Evolutionary conservation across 2,113 vertebrate genomes (phyloP).

Genomic region (Hiodon alosoides): DNA sequence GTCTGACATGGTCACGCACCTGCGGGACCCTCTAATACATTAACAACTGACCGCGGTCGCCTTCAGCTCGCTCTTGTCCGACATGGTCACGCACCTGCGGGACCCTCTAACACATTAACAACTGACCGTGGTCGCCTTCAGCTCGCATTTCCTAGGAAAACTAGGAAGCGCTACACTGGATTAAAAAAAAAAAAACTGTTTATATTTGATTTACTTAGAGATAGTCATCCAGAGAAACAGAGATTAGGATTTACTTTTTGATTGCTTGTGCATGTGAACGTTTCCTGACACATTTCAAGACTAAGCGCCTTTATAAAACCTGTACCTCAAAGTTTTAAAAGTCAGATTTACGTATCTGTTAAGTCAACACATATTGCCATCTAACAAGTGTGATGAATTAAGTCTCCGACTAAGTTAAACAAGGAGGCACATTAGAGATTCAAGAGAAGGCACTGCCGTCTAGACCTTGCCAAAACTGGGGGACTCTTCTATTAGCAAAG

Average conservation of each 20-base stretch:
- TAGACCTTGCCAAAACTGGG: not conserved
- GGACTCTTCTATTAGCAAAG: not conserved
- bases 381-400: not conserved
- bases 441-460: conserved; percentile 5
- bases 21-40: not conserved
- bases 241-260: no score
- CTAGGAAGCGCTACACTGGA: no score
- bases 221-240: no score
- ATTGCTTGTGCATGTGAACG: no score
- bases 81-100: not conserved
- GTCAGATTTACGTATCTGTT: not conserved
- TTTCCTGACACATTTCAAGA: no score
- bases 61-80: not conserved
- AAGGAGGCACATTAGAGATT: not conserved
- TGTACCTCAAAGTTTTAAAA: not conserved
- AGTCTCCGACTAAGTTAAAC: not conserved
- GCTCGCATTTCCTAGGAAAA: no score
- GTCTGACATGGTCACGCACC: not conserved
- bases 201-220: no score
- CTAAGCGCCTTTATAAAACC: not conserved
- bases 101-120: not conserved
- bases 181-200: no score
- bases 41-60: not conserved
- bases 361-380: not conserved
- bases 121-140: not conserved